Percentiles rank a stretch among this genome's conserved stretches.
These are phyloP conservation scores for Malurus melanocephalus DNA, from an alignment of 2,113 vertebrate genomes.

Conservation along the genomic window DNA sequence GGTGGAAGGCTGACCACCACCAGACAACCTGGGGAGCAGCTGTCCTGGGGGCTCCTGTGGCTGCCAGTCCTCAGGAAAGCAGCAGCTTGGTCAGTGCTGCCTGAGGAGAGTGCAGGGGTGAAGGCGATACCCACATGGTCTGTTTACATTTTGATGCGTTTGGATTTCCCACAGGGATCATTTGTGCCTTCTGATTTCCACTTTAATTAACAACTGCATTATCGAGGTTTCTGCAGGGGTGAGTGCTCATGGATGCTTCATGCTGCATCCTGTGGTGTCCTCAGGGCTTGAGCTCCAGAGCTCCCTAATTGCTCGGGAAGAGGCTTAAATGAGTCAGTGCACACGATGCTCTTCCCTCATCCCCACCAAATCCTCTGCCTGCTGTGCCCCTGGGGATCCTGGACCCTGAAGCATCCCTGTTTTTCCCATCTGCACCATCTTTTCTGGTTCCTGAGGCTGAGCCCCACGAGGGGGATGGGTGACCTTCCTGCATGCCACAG, in stretches of 20 bases:
- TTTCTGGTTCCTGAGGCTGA: not conserved
- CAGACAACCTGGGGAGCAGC: not conserved
- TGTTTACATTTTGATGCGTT: not conserved
- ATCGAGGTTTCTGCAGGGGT: not conserved
- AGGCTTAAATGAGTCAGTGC: not conserved
- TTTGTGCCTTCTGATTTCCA: not conserved
- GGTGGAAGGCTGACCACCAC: not conserved
- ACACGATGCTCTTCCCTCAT: rapidly evolving
- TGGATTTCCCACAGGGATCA: not conserved
- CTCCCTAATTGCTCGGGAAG: not conserved
- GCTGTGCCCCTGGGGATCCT: not conserved
- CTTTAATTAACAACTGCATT: not conserved
- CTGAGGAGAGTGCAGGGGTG: rapidly evolving
- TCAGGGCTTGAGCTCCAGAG: rapidly evolving
- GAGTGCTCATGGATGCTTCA: not conserved
- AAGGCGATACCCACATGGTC: not conserved
- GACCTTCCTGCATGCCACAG: not conserved
- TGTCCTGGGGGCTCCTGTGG: rapidly evolving
- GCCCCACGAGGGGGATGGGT: rapidly evolving
- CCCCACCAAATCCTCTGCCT: not conserved
- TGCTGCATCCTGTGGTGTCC: not conserved
- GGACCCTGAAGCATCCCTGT: not conserved
- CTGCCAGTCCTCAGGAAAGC: not conserved
- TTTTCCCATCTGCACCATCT: not conserved
- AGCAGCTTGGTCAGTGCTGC: not conserved